A percentile compares a stretch with the other conserved stretches of the same genome.
Conservation (phyloP, 2,888 invertebrate species). For the Aleiodes testaceus region DNA sequence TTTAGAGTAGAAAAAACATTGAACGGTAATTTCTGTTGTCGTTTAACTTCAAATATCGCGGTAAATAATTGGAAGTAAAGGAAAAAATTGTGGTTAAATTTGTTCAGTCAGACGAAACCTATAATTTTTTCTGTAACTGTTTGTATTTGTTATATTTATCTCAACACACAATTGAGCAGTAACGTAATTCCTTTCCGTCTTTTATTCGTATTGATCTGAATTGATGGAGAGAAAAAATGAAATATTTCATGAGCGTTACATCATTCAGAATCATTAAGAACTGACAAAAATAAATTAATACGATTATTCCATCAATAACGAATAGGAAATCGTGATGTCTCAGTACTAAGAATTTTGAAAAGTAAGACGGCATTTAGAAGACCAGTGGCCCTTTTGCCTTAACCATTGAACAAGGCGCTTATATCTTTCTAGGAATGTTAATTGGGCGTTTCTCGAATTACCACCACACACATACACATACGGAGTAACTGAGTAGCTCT, state of each 20-base stretch:
- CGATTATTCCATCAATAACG: no score
- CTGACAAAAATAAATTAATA: neutral
- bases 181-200: no score
- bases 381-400: constrained; percentile 26
- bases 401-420: constrained; percentile 50
- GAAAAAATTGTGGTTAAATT: neutral
- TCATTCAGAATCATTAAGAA: no score
- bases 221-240: neutral
- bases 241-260: no score
- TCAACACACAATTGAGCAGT: no score
- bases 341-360: constrained; percentile 30
- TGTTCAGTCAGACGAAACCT: neutral
- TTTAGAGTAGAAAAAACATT: constrained; percentile 11
- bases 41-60: constrained; percentile 15
- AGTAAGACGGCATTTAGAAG: constrained; percentile 45
- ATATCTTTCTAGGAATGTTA: constrained; percentile 64
- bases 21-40: constrained; percentile 28
- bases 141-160: no score
- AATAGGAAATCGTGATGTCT: constrained; percentile 5
- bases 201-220: no score
- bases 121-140: no score
- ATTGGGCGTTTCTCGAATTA: constrained; percentile 68
- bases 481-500: neutral
- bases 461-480: constrained; percentile 48
- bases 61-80: constrained; percentile 8